Evolutionary conservation across 2,113 vertebrate species (phyloP).

Genomic region (Nannospalax galili): DNA sequence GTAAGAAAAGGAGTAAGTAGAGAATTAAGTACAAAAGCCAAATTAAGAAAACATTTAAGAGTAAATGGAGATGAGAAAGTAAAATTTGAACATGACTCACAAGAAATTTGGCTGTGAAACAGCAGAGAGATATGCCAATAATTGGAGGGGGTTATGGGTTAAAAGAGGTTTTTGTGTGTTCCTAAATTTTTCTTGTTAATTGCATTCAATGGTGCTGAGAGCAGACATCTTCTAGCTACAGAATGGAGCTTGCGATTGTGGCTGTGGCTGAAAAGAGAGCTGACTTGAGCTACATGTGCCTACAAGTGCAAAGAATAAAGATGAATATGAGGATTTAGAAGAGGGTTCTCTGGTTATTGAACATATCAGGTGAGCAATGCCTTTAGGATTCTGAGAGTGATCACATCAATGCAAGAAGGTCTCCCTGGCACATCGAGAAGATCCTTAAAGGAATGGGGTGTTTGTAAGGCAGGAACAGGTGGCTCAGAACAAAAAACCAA

Average conservation of each 20-base stretch:
- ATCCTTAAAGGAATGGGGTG: background rate
- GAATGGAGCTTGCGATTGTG: background rate
- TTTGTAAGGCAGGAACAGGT: background rate
- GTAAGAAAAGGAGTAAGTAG: constrained; percentile 7
- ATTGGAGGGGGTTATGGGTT: background rate
- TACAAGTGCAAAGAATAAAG: background rate
- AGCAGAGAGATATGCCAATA: background rate
- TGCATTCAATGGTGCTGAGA: background rate
- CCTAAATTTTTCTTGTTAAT: constrained; percentile 2
- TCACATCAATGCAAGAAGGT: background rate
- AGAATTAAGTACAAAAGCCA: background rate
- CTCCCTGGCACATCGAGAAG: accelerated
- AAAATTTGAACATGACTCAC: background rate
- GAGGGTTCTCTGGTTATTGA: background rate
- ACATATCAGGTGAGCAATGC: background rate
- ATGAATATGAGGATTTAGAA: background rate
- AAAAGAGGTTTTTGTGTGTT: background rate
- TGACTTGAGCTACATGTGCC: background rate
- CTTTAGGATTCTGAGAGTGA: background rate
- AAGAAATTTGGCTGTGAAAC: constrained; percentile 37
- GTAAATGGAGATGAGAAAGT: constrained; percentile 19
- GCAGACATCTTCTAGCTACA: background rate
- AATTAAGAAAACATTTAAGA: constrained; percentile 45
- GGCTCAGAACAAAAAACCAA: background rate
- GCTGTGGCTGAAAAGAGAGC: background rate